Evolutionary conservation across 2,797 vertebrate genomes (phyloP).

Genomic region (Chelmon rostratus): DNA sequence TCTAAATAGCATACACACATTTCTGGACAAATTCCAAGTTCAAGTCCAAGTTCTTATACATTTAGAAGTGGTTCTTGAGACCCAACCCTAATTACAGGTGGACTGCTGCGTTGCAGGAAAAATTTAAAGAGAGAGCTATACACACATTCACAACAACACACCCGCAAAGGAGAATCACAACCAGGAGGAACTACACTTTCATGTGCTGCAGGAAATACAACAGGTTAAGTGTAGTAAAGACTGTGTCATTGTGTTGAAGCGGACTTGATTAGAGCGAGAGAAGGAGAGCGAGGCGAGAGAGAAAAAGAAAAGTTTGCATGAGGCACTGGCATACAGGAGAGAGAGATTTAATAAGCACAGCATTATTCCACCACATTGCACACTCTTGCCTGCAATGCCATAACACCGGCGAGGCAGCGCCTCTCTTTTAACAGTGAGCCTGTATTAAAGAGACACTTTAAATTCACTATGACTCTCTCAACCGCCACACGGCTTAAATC

Average conservation of each 20-base stretch:
- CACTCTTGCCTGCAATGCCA: conserved; percentile 42
- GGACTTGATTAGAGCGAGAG: conserved; percentile 22
- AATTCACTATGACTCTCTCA: conserved; percentile 40
- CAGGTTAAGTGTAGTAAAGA: conserved; percentile 26
- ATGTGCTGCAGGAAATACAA: conserved; percentile 26
- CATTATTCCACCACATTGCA: conserved; percentile 66
- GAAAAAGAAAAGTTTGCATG: conserved; percentile 27
- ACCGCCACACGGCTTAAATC: conserved; percentile 38
- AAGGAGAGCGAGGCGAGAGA: neutral
- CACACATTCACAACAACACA: neutral
- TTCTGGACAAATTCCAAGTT: neutral
- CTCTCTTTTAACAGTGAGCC: conserved; percentile 47
- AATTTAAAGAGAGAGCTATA: conserved; percentile 5
- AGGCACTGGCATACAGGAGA: conserved; percentile 43
- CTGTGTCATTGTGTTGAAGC: conserved; percentile 37
- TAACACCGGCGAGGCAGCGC: conserved; percentile 37
- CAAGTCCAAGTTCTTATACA: neutral
- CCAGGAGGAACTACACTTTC: conserved; percentile 18
- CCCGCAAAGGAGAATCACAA: neutral
- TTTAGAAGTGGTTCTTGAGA: conserved; percentile 7
- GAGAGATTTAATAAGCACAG: conserved; percentile 48
- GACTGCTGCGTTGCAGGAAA: conserved; percentile 1
- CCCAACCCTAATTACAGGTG: neutral
- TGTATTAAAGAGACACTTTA: conserved; percentile 52
- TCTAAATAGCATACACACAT: neutral